Percentiles rank a stretch among this genome's conserved stretches.
These are phyloP conservation scores for Brachionus plicatilis DNA, from an alignment of 1,140 invertebrate genomes.

Conservation along the genomic window DNA sequence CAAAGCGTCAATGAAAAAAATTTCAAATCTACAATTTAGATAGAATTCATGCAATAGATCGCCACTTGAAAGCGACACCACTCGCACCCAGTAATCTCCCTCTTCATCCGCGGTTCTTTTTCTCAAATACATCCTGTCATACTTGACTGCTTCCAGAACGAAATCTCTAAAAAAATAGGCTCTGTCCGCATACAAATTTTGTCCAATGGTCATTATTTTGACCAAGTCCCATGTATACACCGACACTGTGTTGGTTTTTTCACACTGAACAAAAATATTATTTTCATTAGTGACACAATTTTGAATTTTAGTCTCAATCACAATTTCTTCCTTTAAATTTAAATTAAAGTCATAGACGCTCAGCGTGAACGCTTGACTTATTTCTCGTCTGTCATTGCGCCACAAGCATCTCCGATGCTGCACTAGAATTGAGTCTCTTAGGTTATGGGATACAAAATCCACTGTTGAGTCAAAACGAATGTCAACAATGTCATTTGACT, in stretches of 20 bases:
- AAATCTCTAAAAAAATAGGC: conserved; percentile 8
- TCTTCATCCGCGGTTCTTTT: not conserved
- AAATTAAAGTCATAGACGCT: conserved; percentile 14
- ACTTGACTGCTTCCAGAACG: not conserved
- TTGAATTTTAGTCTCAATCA: not conserved
- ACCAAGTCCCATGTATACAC: conserved; percentile 23
- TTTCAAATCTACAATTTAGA: not conserved
- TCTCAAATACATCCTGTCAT: not conserved
- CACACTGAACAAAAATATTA: conserved; percentile 9
- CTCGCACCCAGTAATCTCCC: conserved; percentile 1
- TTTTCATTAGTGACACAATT: not conserved
- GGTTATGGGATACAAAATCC: not conserved
- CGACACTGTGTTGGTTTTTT: not conserved
- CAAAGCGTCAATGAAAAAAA: not conserved
- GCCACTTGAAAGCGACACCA: not conserved
- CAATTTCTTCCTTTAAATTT: conserved; percentile 3
- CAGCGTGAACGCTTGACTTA: not conserved
- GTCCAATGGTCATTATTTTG: not conserved
- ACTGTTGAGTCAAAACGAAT: not conserved
- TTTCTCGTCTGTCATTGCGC: conserved; percentile 2
- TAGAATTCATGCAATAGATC: conserved; percentile 7
- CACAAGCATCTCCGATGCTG: not conserved
- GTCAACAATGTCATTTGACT: not conserved
- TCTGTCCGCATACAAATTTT: conserved; percentile 10
- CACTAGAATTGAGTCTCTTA: not conserved